phyloP scores from a whole-genome alignment of 2,888 invertebrate species.

The Taphrorychus bicolor region DNA sequence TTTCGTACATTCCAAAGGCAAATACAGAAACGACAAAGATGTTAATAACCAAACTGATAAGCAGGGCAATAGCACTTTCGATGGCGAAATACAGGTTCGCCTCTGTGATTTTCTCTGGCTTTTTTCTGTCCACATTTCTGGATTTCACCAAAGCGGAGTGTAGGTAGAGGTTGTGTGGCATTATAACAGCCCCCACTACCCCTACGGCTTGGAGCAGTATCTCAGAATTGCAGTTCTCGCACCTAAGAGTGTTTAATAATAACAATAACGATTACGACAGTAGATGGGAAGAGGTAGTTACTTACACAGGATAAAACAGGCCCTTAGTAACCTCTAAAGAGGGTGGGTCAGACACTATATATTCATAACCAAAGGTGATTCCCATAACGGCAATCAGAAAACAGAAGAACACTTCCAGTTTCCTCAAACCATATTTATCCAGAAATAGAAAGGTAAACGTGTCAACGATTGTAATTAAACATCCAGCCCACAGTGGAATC shows the following conservation, averaged over 20 bases:
- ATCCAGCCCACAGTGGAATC: conserved; percentile 80
- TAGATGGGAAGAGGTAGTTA: background rate
- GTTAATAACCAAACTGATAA: conserved; percentile 85
- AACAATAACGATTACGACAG: background rate
- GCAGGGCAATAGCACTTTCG: conserved; percentile 78
- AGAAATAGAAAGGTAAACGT: conserved; percentile 87
- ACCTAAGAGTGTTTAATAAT: conserved; percentile 51
- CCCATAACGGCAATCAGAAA: conserved; percentile 85
- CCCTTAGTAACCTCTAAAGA: conserved; percentile 75
- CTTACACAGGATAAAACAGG: conserved; percentile 69
- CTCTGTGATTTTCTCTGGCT: conserved; percentile 74
- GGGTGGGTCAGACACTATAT: conserved; percentile 73
- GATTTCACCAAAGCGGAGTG: conserved; percentile 91
- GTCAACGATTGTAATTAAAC: conserved; percentile 82
- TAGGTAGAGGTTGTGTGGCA: conserved; percentile 91
- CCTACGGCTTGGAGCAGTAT: conserved; percentile 78
- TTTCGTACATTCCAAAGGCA: conserved; percentile 78
- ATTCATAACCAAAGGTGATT: conserved; percentile 87
- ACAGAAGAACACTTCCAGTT: conserved; percentile 82
- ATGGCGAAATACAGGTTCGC: conserved; percentile 85
- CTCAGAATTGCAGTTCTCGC: conserved; percentile 70
- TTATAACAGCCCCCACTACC: conserved; percentile 83
- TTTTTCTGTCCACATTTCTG: conserved; percentile 76
- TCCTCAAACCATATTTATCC: conserved; percentile 83
- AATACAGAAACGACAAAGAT: conserved; percentile 88